Evolutionary conservation across 2,113 vertebrate species (phyloP), one percentile per base, ranked within the genome.

Genomic region (Microtus montanus): DNA sequence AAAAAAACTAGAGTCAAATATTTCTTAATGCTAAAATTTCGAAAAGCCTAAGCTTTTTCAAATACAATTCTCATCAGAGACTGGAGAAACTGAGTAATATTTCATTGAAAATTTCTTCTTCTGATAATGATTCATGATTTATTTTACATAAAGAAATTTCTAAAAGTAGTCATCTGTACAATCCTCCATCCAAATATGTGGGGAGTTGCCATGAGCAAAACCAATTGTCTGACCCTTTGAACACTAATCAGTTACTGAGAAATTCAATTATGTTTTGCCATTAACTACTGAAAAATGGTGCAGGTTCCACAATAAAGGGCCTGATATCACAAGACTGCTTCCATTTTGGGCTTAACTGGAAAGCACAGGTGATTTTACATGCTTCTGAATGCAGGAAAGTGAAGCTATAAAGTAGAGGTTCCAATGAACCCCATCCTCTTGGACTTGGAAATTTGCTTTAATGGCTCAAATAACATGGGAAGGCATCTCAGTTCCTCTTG

Each of bases 61-160:
- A 95, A 87, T 87, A 91, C 28, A 92, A 94, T 95, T 93, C 95
- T 96, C 96, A 97, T 97, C 96, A 95, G 92, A 84, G 93, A 94
- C 87, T 61, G 58, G 95, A 95, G 96, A 95, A 94, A 90, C 94
- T 87, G 85, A 94, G 94, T 79, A 90, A 92, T 95, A 97, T 97
- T 97, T 97, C 90, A 95, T 71, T 92, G 96, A 96, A 95, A 94
- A 70, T 91, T 97, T 96, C 83, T 95, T 84, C 63, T 96, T 97
- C 91, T 90, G n/a, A 92, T 35, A 75, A 35, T 38, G 41, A 87
- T 80, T 90, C 80, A 33, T 82, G 44, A 77, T 92, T 94, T 74
- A 96, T 79, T 33, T n/a, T 20, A 92, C 20, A 54, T 47, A 83
- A 92, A 88, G 24, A 78, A 73, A 73, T 28, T 83, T 93, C 66